phyloP scores from a whole-genome alignment of 2,888 invertebrate species.

The Leptinotarsa haldemani region DNA sequence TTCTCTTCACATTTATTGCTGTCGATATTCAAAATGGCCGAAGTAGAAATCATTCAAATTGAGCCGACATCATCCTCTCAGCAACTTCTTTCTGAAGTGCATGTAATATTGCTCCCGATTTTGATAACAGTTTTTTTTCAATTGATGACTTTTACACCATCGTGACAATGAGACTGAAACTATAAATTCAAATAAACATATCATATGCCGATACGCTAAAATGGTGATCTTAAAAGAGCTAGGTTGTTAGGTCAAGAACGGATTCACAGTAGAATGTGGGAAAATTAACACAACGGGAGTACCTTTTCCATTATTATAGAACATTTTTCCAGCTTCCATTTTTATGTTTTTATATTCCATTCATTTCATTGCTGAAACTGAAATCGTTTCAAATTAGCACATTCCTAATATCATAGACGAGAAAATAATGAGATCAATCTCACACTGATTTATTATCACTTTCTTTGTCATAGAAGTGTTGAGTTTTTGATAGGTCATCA shows the following conservation, averaged over 20 bases:
- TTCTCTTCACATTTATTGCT: conserved; percentile 87
- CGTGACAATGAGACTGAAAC: conserved; percentile 61
- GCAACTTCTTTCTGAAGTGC: conserved; percentile 36
- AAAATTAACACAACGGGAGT: too few species aligned
- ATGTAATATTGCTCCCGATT: conserved; percentile 49
- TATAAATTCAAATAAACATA: conserved; percentile 44
- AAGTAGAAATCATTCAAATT: conserved; percentile 88
- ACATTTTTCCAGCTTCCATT: too few species aligned
- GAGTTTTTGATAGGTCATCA: too few species aligned
- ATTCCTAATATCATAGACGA: too few species aligned
- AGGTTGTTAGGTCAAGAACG: neutral
- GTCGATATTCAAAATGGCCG: conserved; percentile 92
- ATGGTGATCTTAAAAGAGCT: conserved; percentile 20
- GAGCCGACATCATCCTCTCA: conserved; percentile 70
- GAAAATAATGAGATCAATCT: too few species aligned
- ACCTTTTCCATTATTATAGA: too few species aligned
- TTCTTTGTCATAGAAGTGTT: too few species aligned
- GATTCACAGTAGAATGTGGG: too few species aligned
- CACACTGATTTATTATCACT: too few species aligned
- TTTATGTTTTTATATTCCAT: too few species aligned
- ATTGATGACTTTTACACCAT: conserved; percentile 48
- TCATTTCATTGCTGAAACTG: too few species aligned
- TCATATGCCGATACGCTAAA: conserved; percentile 42
- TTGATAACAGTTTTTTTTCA: conserved; percentile 43
- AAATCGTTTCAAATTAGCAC: too few species aligned